phyloP scores from a whole-genome alignment of 2,113 vertebrate genomes.

The Morphnarchus princeps region DNA sequence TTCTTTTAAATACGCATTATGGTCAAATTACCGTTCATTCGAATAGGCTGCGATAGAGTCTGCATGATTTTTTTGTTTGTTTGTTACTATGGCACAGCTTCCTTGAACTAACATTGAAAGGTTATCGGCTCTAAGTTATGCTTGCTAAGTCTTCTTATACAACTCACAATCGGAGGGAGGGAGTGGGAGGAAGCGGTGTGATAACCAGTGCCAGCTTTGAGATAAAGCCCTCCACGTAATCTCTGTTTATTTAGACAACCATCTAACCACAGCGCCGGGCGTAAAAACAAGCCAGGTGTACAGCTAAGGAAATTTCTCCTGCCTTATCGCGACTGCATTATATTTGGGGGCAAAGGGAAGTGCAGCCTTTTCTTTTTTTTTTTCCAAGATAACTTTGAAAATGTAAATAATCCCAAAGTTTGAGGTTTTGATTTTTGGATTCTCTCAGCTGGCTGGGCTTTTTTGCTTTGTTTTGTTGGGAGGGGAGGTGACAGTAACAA shows the following conservation, averaged over 20 bases:
- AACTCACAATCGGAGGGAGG: constrained; percentile 75
- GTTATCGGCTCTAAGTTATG: constrained; percentile 70
- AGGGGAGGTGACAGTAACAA: neutral
- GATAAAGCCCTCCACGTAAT: constrained; percentile 74
- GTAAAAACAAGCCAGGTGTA: constrained; percentile 49
- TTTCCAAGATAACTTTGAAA: neutral
- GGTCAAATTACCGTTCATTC: neutral
- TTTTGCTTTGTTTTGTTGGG: neutral
- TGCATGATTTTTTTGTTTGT: neutral
- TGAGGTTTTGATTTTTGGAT: neutral
- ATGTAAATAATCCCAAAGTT: neutral
- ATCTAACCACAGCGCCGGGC: constrained; percentile 1
- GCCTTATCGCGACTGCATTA: neutral
- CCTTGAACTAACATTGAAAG: constrained; percentile 66
- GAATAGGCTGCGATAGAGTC: neutral
- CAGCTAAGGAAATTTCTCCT: constrained; percentile 23
- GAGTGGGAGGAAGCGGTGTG: constrained; percentile 68
- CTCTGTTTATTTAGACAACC: constrained; percentile 77
- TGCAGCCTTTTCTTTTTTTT: neutral
- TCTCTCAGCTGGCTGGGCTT: neutral
- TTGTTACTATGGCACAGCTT: constrained; percentile 47
- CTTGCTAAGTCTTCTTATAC: constrained; percentile 74
- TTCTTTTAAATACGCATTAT: neutral
- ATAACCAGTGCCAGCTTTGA: constrained; percentile 76
- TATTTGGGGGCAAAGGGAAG: constrained; percentile 44